A percentile compares a stretch with the other conserved stretches of the same genome.
Conservation (phyloP, 1,140 invertebrate species). For the Pseudobourletiella spinata region DNA sequence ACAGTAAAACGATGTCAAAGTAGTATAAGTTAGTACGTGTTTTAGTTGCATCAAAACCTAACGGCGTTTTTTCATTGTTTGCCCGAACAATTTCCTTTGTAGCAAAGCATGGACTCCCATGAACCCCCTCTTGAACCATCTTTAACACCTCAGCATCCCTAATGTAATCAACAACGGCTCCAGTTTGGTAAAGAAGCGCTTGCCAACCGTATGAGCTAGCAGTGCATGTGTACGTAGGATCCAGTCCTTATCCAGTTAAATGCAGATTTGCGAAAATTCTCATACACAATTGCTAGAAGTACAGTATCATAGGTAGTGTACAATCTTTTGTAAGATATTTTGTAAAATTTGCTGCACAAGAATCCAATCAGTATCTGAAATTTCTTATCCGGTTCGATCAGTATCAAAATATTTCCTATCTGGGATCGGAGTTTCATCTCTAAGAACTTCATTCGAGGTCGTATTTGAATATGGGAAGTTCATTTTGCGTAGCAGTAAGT, state of each 20-base stretch:
- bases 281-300: background rate
- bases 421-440: too few relatives aligned
- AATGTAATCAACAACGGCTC: background rate
- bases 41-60: background rate
- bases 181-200: background rate
- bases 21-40: background rate
- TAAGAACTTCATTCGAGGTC: background rate
- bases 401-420: background rate
- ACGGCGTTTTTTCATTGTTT: background rate
- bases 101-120: background rate
- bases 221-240: background rate
- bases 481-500: background rate
- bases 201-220: background rate
- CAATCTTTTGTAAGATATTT: background rate
- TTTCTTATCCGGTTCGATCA: background rate
- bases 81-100: background rate
- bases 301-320: background rate
- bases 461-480: background rate
- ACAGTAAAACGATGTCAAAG: background rate
- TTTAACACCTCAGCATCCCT: background rate
- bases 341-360: background rate
- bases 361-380: background rate
- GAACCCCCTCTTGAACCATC: background rate
- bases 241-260: background rate
- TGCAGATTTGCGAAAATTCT: background rate